A percentile compares a stretch with the other conserved stretches of the same genome.
Evolutionary conservation across 2,113 vertebrate genomes (phyloP).

Genomic region (Phylloscopus trochiloides): DNA sequence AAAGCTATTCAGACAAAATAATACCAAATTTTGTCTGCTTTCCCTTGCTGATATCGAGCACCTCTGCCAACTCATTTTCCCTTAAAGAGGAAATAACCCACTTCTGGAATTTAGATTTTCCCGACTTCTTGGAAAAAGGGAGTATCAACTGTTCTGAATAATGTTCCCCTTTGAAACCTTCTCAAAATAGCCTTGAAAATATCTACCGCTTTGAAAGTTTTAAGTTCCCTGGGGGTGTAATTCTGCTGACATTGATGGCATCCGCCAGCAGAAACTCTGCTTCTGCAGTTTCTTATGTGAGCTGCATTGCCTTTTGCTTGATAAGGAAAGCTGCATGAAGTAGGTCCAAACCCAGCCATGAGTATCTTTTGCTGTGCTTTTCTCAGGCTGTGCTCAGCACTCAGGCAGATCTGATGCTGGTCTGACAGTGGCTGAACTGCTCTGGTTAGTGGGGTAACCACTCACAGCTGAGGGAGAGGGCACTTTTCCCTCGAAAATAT

Average conservation of each 20-base stretch:
- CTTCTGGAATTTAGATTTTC: constrained; percentile 45
- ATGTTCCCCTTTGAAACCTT: neutral
- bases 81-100: constrained; percentile 27
- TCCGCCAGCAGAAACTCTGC: constrained; percentile 13
- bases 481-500: neutral
- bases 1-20: constrained; percentile 21
- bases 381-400: neutral
- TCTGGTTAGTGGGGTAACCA: neutral
- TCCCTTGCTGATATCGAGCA: neutral
- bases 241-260: constrained; percentile 38
- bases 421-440: neutral
- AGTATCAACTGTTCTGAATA: constrained; percentile 26
- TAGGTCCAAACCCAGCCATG: neutral
- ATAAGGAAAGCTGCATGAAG: neutral
- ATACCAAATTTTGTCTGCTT: constrained; percentile 20
- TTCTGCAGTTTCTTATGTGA: constrained; percentile 3
- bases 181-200: constrained; percentile 37
- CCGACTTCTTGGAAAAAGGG: constrained; percentile 40
- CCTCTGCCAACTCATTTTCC: constrained; percentile 37
- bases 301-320: neutral
- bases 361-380: neutral
- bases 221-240: neutral
- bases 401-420: neutral
- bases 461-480: neutral
- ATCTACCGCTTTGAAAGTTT: neutral